Evolutionary conservation across 2,113 vertebrate genomes (phyloP), one percentile per base, ranked within the genome.

Genomic region (Anas platyrhynchos): DNA sequence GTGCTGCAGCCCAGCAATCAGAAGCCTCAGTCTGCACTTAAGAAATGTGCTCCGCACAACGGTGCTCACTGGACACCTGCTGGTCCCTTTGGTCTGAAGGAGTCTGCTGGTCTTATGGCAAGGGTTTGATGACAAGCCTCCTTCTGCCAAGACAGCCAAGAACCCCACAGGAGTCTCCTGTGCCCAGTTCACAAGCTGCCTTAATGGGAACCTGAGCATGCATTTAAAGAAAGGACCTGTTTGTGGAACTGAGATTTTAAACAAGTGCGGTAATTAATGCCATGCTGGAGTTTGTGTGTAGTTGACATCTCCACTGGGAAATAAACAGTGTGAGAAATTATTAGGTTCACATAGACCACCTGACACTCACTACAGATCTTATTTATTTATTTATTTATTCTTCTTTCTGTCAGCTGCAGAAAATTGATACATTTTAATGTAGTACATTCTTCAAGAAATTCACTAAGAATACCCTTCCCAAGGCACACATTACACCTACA

Each of bases 31-130:
- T 1, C 54, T 32, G 16, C 58, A 52, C 55, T 17, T 3, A 21
- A 26, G 72, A 29, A 69, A 7, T 0, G 0, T 4, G 8, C 1
- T 7, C 71, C 32, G 31, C 3, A 1, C 10, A 58, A 62, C 5
- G 11, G 58, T 54, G 62, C 48, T 69, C n/a, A 8, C 54, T 4
- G 1, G 32, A 5, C 43, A 50, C 32, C 11, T 18, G 2, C 2
- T 3, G 3, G 9, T 11, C 32, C 38, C 55, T 2, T 2, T 16
- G 20, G 34, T 72, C 34, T 38, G 56, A 75, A 65, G 56, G 18
- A 72, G 27, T 29, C 9, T 13, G 23, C 13, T 56, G 54, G 34
- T 65, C 29, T 82, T n/a, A 2, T 0, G 3, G 13, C 13, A 21
- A 67, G 9, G 31, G 26, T 68, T 56, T 66, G 23, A 31, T 7